A percentile compares a stretch with the other conserved stretches of the same genome.
Conservation (phyloP, 2,797 vertebrate genomes). For the Hylomyscus alleni region DNA sequence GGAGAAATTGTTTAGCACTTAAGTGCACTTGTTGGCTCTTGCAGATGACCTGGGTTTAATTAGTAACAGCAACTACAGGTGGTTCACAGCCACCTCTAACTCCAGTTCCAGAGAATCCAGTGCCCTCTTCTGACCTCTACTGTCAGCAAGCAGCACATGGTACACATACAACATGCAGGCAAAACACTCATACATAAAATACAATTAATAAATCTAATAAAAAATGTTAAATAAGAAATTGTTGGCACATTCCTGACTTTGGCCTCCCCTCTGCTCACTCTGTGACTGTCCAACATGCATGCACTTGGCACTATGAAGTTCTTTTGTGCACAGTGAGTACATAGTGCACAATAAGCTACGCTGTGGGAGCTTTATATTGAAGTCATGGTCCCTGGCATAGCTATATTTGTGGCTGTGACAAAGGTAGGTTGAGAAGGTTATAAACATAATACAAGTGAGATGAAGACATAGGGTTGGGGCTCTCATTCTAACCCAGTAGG, state of each 20-base stretch:
- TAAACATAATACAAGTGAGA: background rate
- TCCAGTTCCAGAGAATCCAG: background rate
- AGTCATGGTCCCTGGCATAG: background rate
- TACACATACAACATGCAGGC: no score
- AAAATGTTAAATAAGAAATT: conserved; percentile 28
- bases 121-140: background rate
- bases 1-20: background rate
- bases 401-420: background rate
- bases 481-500: background rate
- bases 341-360: background rate
- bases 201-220: background rate
- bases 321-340: background rate
- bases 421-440: background rate
- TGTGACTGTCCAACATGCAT: background rate
- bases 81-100: background rate
- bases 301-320: background rate
- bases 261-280: conserved; percentile 23
- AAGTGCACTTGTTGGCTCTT: background rate
- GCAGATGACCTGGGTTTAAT: background rate
- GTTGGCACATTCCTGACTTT: conserved; percentile 51
- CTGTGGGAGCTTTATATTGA: background rate
- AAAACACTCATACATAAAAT: background rate
- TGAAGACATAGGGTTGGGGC: background rate
- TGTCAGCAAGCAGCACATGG: background rate
- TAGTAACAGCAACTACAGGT: background rate